Evolutionary conservation across 1,140 invertebrate genomes (phyloP).

Genomic region (Ylistrum balloti): DNA sequence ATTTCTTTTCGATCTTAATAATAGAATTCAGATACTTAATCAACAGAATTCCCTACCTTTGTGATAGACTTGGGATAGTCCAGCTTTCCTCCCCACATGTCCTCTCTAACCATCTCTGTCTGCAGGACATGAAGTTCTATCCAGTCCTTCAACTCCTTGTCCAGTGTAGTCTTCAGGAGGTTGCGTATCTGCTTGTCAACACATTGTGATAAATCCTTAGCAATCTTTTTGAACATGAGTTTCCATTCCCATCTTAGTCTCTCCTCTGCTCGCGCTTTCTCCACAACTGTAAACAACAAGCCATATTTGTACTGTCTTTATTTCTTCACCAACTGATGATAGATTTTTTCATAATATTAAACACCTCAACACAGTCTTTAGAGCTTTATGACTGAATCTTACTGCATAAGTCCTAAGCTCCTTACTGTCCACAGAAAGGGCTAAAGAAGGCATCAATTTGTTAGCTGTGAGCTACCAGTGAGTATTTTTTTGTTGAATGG

Average conservation of each 20-base stretch:
- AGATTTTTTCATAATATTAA: too few relatives aligned
- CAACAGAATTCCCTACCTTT: conserved; percentile 74
- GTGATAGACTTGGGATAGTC: conserved; percentile 78
- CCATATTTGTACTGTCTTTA: too few relatives aligned
- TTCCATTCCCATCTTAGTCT: conserved; percentile 79
- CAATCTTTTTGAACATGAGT: conserved; percentile 77
- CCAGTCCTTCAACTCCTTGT: conserved; percentile 70
- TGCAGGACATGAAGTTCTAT: conserved; percentile 62
- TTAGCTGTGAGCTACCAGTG: too few relatives aligned
- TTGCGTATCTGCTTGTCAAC: conserved; percentile 71
- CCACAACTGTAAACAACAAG: conserved; percentile 71
- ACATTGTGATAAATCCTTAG: conserved; percentile 69
- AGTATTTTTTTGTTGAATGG: too few relatives aligned
- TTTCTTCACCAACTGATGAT: too few relatives aligned
- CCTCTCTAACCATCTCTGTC: conserved; percentile 60
- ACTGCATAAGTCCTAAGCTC: too few relatives aligned
- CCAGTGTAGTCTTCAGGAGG: conserved; percentile 63
- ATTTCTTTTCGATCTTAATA: conserved; percentile 63
- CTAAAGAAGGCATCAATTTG: too few relatives aligned
- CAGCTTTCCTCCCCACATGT: conserved; percentile 70
- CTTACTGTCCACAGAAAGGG: too few relatives aligned
- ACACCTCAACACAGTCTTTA: too few relatives aligned
- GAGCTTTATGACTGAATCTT: too few relatives aligned
- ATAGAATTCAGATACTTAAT: neutral
- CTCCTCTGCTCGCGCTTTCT: conserved; percentile 75